Evolutionary conservation across 2,888 invertebrate genomes (phyloP).

Genomic region (Catocala sponsa): DNA sequence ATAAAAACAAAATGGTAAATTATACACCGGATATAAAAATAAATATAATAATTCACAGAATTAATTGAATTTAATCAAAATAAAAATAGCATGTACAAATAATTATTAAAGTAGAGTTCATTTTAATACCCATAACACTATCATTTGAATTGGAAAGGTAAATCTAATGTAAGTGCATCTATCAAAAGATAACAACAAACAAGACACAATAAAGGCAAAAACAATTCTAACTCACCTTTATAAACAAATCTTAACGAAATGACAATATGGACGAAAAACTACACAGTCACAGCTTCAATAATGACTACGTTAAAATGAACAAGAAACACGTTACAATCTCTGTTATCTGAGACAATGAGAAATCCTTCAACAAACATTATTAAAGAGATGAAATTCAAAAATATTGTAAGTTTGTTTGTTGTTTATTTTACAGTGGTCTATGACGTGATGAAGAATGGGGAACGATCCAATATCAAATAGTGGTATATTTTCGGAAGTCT

Average conservation of each 20-base stretch:
- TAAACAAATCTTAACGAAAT: conserved; percentile 15
- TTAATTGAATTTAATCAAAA: too few species aligned
- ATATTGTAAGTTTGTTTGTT: conserved; percentile 15
- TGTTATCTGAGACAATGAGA: conserved; percentile 13
- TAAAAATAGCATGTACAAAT: too few species aligned
- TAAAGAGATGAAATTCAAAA: background rate
- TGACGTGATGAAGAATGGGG: too few species aligned
- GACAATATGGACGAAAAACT: conserved; percentile 11
- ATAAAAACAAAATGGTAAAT: too few species aligned
- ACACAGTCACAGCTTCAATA: conserved; percentile 30
- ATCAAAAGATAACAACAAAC: conserved; percentile 1
- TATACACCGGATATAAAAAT: too few species aligned
- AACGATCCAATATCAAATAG: too few species aligned
- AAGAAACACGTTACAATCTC: conserved; percentile 10
- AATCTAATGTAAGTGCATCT: too few species aligned
- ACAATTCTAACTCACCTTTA: conserved; percentile 20
- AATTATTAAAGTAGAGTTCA: too few species aligned
- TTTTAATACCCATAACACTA: too few species aligned
- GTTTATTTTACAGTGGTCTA: background rate
- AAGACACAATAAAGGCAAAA: conserved; percentile 10
- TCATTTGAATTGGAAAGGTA: too few species aligned
- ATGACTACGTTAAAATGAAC: conserved; percentile 33
- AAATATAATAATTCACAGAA: too few species aligned
- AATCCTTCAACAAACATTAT: conserved; percentile 13
- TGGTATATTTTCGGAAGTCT: too few species aligned